A percentile compares a stretch with the other conserved stretches of the same genome.
phyloP scores from a whole-genome alignment of 2,113 vertebrate genomes.

The Salminus brasiliensis region DNA sequence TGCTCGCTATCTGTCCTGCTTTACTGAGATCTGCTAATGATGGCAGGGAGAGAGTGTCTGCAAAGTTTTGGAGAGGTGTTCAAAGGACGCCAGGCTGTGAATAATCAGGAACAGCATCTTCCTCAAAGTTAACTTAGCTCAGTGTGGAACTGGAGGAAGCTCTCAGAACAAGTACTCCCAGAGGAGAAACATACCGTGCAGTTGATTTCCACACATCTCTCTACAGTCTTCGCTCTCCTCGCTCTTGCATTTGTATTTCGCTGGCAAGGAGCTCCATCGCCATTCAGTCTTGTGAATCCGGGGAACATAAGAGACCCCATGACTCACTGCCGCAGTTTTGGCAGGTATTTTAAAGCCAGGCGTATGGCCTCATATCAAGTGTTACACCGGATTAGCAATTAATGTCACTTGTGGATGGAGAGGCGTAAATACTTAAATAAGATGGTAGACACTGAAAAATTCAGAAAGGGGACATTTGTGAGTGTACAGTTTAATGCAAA shows the following conservation, averaged over 20 bases:
- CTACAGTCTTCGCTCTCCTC: not conserved
- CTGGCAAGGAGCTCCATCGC: slow-evolving; percentile 1
- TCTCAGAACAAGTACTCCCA: not conserved
- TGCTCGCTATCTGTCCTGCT: slow-evolving; percentile 1
- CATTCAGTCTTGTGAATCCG: slow-evolving; percentile 1
- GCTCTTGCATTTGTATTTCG: not conserved
- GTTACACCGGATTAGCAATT: slow-evolving; percentile 33
- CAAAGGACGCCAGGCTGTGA: not conserved
- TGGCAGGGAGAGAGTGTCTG: slow-evolving; percentile 13
- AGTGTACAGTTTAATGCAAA: too few relatives aligned
- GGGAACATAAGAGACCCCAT: not conserved
- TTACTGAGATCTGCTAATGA: slow-evolving; percentile 20
- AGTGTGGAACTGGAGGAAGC: not conserved
- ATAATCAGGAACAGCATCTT: not conserved
- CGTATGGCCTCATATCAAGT: not conserved
- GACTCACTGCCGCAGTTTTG: slow-evolving; percentile 18
- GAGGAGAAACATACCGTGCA: not conserved
- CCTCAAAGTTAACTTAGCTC: not conserved
- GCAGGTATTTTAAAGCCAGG: slow-evolving; percentile 12
- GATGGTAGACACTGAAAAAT: not conserved
- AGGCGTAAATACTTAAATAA: not conserved
- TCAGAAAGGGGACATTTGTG: not conserved
- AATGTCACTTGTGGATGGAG: not conserved
- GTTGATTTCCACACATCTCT: slow-evolving; percentile 10
- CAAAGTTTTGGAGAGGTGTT: not conserved